Evolutionary conservation across 2,888 invertebrate genomes (phyloP), one percentile per base, ranked within the genome.

Genomic region (Pterostichus niger): DNA sequence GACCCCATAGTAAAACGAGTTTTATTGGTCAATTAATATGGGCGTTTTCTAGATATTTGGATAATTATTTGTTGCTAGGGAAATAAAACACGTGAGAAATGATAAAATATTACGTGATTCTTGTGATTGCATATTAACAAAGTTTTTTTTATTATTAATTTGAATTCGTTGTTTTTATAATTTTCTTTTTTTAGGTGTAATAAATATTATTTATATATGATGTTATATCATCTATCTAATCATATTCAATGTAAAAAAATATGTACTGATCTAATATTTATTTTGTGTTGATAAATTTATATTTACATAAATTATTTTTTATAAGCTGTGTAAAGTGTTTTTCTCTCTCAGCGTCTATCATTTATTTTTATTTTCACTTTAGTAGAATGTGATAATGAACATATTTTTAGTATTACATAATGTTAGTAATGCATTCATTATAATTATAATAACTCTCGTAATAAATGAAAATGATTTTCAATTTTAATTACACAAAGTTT

Each of bases 11-110:
- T 6, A 59, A 17, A 59, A 59, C 59, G 1, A 59, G 31, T 59
- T 11, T 59, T 24, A 59, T 59, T 59, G 59, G 59, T 6, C 1
- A 11, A 10, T 17, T 11, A 59, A 17, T 6, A 59, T 59, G 59
- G 59, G 59, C 10, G 59, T 59, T 59, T 59, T 31, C 6, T n/a
- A 54, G 59, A 59, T 59, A 10, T 59, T 59, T 59, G 1, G 59
- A 59, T 59, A 59, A 59, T 59, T 59, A 59, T 54, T 54, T 15
- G 59, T 59, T 59, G 59, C 59, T 17, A 59, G 6, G 59, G 17
- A 6, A 24, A 59, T 17, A 3, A 59, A 59, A 59, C 24, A 59
- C 10, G 6, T 59, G 24, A 17, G 59, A 17, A 40, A 40, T 9
- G 40, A 40, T 59, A 13, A n/a, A 13, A 13, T 15, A 31, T 59